These are phyloP conservation scores for Tragelaphus strepsiceros DNA, from an alignment of 2,113 vertebrate species.

Conservation along the genomic window DNA sequence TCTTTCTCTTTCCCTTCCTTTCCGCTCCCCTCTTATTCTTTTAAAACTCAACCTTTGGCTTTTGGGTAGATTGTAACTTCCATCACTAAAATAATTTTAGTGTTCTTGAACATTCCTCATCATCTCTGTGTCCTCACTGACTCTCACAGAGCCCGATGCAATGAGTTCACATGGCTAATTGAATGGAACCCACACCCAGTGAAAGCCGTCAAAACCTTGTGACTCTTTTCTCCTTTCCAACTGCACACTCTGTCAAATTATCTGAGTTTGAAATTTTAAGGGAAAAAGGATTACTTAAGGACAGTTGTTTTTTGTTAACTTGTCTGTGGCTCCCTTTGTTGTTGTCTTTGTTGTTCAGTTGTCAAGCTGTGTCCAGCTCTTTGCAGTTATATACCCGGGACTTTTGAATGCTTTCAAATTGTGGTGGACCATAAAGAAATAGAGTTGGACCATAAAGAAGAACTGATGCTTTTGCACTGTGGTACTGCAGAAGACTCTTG, in stretches of 20 bases:
- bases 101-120: background rate
- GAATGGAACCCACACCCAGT: background rate
- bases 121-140: background rate
- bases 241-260: background rate
- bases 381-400: background rate
- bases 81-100: background rate
- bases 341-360: background rate
- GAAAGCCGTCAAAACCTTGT: too few species aligned
- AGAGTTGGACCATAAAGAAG: background rate
- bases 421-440: background rate
- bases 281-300: fast-evolving
- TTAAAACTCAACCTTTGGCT: background rate
- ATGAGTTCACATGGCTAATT: background rate
- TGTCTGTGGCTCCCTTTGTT: background rate
- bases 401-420: background rate
- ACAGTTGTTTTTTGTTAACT: background rate
- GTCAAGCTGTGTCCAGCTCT: background rate
- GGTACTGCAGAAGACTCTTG: background rate
- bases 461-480: background rate
- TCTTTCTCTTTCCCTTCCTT: fast-evolving
- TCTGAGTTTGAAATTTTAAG: background rate
- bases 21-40: fast-evolving
- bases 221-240: background rate
- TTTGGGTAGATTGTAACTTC: background rate
- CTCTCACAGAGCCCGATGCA: background rate